Evolutionary conservation across 2,888 invertebrate species (phyloP).

Genomic region (Campoletis raptor): DNA sequence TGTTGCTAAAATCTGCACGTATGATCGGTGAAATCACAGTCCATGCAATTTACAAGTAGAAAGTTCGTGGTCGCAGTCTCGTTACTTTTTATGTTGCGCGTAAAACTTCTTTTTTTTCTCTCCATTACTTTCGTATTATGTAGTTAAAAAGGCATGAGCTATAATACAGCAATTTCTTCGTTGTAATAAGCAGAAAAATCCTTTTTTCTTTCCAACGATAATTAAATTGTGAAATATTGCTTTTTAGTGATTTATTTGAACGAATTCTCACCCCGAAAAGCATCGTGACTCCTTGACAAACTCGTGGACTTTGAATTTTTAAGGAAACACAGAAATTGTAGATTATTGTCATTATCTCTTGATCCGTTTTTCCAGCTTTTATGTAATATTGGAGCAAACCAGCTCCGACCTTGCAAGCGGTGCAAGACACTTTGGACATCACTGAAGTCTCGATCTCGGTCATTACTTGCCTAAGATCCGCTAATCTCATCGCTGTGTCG

Average conservation of each 20-base stretch:
- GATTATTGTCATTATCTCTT: constrained; percentile 94
- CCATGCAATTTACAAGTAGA: constrained; percentile 71
- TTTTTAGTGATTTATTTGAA: not conserved
- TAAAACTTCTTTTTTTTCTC: constrained; percentile 23
- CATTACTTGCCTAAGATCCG: constrained; percentile 94
- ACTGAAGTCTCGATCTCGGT: constrained; percentile 95
- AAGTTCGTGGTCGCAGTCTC: constrained; percentile 67
- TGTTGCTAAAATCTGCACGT: constrained; percentile 13
- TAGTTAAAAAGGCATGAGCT: not conserved
- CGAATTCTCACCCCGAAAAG: constrained; percentile 90
- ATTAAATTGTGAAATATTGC: not conserved
- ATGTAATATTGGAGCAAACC: constrained; percentile 95
- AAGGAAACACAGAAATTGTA: constrained; percentile 94
- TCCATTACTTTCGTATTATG: constrained; percentile 54
- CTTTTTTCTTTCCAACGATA: not conserved
- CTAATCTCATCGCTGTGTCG: constrained; percentile 92
- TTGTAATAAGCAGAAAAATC: not conserved
- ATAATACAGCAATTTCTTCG: not conserved
- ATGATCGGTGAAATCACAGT: constrained; percentile 72
- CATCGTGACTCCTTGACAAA: constrained; percentile 95
- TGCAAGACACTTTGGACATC: constrained; percentile 96
- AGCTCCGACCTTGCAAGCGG: constrained; percentile 94
- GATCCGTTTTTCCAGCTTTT: constrained; percentile 92
- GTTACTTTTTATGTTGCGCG: constrained; percentile 50
- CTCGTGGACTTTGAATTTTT: constrained; percentile 94